Conservation (phyloP, 2,113 vertebrate genomes). For the Catharus minimus region DNA sequence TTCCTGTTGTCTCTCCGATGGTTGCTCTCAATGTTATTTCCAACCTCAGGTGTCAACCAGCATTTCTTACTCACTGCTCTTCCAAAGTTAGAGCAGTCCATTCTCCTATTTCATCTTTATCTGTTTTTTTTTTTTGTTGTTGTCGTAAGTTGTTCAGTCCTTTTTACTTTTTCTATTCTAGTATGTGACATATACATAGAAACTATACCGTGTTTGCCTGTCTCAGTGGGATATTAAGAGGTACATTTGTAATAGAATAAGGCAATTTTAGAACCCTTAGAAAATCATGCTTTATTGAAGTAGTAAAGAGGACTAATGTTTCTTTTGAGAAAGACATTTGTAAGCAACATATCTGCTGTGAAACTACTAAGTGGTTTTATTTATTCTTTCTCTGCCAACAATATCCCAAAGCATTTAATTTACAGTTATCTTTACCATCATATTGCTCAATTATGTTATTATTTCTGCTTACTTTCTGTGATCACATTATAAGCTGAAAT, state of each 20-base stretch:
- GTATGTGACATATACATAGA: neutral
- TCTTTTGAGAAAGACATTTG: neutral
- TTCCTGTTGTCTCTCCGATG: neutral
- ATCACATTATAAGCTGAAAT: neutral
- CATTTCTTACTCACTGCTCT: neutral
- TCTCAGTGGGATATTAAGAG: neutral
- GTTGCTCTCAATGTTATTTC: neutral
- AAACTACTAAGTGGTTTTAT: neutral
- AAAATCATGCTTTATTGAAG: neutral
- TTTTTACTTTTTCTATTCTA: neutral
- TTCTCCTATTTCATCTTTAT: neutral
- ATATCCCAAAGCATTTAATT: neutral
- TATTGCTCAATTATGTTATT: neutral
- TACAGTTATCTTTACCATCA: neutral
- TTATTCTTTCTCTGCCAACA: neutral
- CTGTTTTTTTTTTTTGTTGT: neutral
- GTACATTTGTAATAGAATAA: neutral
- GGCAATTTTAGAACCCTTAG: neutral
- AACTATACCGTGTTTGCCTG: neutral
- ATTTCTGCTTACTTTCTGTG: neutral
- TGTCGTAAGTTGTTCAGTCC: neutral
- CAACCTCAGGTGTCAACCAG: neutral
- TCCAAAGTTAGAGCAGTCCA: neutral
- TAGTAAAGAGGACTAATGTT: neutral
- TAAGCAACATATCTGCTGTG: neutral